These are phyloP conservation scores for Pollenia griseotomentosa DNA, from an alignment of 2,888 invertebrate species.

Conservation along the genomic window DNA sequence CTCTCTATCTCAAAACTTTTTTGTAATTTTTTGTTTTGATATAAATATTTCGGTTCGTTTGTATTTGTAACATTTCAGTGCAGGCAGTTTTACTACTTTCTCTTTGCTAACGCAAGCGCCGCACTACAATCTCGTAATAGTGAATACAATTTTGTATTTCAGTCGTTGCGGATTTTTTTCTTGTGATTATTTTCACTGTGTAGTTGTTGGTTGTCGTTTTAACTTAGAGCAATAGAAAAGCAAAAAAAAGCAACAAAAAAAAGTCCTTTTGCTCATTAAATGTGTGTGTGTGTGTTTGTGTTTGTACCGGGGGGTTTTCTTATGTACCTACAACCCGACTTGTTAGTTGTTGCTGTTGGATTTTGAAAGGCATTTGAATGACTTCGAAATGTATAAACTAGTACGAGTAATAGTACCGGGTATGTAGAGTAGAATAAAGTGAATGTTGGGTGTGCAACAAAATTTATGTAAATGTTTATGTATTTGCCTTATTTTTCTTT, in stretches of 20 bases:
- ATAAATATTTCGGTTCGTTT: constrained; percentile 32
- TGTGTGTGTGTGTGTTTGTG: constrained; percentile 13
- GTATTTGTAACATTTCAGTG: constrained; percentile 56
- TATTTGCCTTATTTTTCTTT: constrained; percentile 25
- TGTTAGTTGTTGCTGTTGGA: constrained; percentile 49
- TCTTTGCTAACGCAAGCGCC: constrained; percentile 73
- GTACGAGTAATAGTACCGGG: background rate
- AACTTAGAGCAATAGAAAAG: constrained; percentile 17
- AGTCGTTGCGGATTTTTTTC: constrained; percentile 51
- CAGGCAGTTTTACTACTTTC: constrained; percentile 72
- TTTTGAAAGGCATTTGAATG: constrained; percentile 74
- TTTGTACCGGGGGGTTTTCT: constrained; percentile 30
- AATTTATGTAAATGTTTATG: background rate
- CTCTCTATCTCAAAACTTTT: constrained; percentile 24
- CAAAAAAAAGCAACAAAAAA: constrained; percentile 44
- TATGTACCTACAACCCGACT: constrained; percentile 42
- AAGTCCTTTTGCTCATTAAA: constrained; percentile 61
- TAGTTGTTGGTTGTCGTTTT: constrained; percentile 22
- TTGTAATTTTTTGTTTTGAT: constrained; percentile 44
- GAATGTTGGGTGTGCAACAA: constrained; percentile 17
- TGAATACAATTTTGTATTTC: constrained; percentile 46
- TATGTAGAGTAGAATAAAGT: constrained; percentile 39
- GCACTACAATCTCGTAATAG: constrained; percentile 54
- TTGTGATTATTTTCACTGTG: constrained; percentile 40
- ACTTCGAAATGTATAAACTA: constrained; percentile 47